phyloP scores from a whole-genome alignment of 2,888 invertebrate genomes.

The Rhimphoctona megacephalus region DNA sequence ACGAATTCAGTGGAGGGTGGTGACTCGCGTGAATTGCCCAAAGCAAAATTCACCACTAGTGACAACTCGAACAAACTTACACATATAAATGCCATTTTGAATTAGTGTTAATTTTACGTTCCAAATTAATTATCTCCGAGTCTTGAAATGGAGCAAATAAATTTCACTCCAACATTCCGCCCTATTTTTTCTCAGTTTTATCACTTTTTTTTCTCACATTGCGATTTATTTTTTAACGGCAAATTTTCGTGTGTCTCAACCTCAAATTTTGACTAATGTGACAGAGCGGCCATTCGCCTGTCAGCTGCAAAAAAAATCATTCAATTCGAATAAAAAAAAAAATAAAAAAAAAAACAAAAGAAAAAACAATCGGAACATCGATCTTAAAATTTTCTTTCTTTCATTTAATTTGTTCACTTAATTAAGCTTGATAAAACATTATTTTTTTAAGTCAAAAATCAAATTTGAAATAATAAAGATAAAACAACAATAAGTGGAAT shows the following conservation, averaged over 20 bases:
- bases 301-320: not conserved
- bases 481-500: not conserved
- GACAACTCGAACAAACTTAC: constrained; percentile 54
- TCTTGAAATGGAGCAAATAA: not conserved
- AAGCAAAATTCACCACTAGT: constrained; percentile 13
- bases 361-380: not conserved
- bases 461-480: not conserved
- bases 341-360: not conserved
- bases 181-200: not conserved
- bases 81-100: constrained; percentile 57
- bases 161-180: not conserved
- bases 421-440: too few relatives aligned
- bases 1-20: not conserved
- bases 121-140: not conserved
- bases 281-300: not conserved
- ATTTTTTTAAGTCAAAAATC: too few relatives aligned
- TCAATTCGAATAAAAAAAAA: not conserved
- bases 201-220: not conserved
- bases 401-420: too few relatives aligned
- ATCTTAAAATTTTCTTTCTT: too few relatives aligned
- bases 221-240: not conserved
- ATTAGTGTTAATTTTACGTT: not conserved
- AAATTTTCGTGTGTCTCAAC: not conserved
- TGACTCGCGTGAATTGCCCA: constrained; percentile 20
- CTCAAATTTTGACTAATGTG: not conserved